Conservation (phyloP, 2,888 invertebrate species). For the Endotricha flammealis region DNA sequence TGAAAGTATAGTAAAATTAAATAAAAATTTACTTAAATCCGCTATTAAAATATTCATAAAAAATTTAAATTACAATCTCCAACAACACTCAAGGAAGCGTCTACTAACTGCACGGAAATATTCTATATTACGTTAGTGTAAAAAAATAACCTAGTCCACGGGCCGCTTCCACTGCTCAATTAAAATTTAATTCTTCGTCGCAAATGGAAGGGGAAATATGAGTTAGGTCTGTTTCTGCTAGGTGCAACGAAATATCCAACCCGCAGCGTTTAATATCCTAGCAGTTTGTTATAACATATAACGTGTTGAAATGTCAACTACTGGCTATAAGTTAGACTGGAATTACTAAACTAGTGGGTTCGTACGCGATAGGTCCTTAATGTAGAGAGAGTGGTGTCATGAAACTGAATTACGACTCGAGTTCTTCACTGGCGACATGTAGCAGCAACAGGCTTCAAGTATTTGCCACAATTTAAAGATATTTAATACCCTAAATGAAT, state of each 20-base stretch:
- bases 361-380: too few species aligned
- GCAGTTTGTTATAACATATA: constrained; percentile 51
- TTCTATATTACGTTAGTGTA: not conserved
- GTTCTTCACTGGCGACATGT: too few species aligned
- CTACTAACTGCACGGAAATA: not conserved
- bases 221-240: constrained; percentile 34
- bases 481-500: too few species aligned
- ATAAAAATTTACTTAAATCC: too few species aligned
- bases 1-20: too few species aligned
- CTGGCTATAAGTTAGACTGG: constrained; percentile 44
- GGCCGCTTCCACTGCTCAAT: constrained; percentile 14
- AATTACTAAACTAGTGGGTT: constrained; percentile 60
- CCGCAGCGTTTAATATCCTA: constrained; percentile 54
- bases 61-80: constrained; percentile 2
- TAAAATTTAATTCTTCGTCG: constrained; percentile 15
- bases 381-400: too few species aligned
- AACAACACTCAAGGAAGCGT: not conserved
- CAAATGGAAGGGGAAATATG: constrained; percentile 46
- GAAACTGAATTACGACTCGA: too few species aligned
- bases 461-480: too few species aligned
- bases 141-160: not conserved
- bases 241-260: constrained; percentile 28
- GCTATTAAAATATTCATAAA: too few species aligned
- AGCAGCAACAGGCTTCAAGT: too few species aligned
- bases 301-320: constrained; percentile 47